These are phyloP conservation scores for Enteromius fasciolatus DNA, from an alignment of 2,797 vertebrate species.

Conservation along the genomic window DNA sequence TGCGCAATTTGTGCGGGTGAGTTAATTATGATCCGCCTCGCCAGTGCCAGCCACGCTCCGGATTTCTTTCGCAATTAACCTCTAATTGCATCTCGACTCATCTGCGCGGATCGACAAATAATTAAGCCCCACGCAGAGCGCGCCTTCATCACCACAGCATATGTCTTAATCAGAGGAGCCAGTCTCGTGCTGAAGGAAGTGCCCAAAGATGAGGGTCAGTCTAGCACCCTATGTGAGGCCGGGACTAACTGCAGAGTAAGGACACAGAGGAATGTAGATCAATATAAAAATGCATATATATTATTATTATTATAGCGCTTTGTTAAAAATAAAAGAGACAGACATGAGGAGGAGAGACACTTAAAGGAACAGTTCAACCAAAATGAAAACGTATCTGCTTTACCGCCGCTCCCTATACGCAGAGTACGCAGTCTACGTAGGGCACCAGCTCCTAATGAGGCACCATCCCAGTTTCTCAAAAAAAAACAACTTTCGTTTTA, in stretches of 20 bases:
- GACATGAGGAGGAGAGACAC: neutral
- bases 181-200: slow-evolving; percentile 27
- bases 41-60: slow-evolving; percentile 55
- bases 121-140: slow-evolving; percentile 66
- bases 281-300: slow-evolving; percentile 11
- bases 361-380: neutral
- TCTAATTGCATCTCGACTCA: slow-evolving; percentile 74
- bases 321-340: neutral
- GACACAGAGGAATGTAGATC: neutral
- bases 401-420: no score
- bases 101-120: slow-evolving; percentile 71
- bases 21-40: slow-evolving; percentile 71
- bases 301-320: neutral
- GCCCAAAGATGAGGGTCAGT: slow-evolving; percentile 45
- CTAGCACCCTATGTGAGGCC: neutral
- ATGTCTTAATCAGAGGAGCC: slow-evolving; percentile 53
- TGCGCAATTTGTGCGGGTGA: slow-evolving; percentile 56
- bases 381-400: neutral
- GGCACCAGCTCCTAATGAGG: no score
- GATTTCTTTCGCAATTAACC: slow-evolving; percentile 77
- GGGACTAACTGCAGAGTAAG: neutral
- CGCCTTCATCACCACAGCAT: slow-evolving; percentile 43
- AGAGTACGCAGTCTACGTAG: no score
- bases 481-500: no score
- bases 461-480: no score